Evolutionary conservation across 2,888 invertebrate species (phyloP).

Genomic region (Lottia scabra): DNA sequence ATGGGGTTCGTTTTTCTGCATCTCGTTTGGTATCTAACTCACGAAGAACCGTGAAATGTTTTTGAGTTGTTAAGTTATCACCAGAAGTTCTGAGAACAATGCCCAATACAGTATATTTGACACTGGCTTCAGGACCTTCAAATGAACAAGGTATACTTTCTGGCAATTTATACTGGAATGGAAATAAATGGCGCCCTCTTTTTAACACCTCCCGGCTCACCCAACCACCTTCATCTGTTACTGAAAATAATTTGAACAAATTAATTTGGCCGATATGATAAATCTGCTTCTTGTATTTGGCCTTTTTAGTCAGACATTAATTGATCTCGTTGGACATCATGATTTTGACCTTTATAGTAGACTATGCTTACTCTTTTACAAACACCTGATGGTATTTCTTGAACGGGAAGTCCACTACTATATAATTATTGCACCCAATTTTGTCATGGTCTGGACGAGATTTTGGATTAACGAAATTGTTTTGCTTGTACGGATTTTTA

Average conservation of each 20-base stretch:
- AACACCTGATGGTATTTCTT: too few relatives aligned
- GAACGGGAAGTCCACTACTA: too few relatives aligned
- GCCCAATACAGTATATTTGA: conserved; percentile 59
- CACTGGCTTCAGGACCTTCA: conserved; percentile 59
- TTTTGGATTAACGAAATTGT: too few relatives aligned
- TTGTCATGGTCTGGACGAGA: too few relatives aligned
- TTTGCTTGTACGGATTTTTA: too few relatives aligned
- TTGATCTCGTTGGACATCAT: too few relatives aligned
- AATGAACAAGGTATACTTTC: conserved; percentile 61
- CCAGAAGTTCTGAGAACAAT: conserved; percentile 56
- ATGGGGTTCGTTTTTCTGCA: conserved; percentile 36
- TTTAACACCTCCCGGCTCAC: conserved; percentile 58
- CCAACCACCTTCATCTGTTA: conserved; percentile 58
- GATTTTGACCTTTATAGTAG: too few relatives aligned
- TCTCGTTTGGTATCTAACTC: conserved; percentile 47
- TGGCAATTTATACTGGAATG: conserved; percentile 62
- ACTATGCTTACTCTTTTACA: too few relatives aligned
- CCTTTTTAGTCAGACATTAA: too few relatives aligned
- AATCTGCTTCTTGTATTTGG: too few relatives aligned
- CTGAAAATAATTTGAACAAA: conserved; percentile 29
- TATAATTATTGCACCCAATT: too few relatives aligned
- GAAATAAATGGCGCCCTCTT: conserved; percentile 61
- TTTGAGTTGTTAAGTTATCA: conserved; percentile 51
- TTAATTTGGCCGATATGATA: too few relatives aligned
- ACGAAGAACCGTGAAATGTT: conserved; percentile 54